phyloP scores from a whole-genome alignment of 2,888 invertebrate genomes.

The Ephialtes manifestator region DNA sequence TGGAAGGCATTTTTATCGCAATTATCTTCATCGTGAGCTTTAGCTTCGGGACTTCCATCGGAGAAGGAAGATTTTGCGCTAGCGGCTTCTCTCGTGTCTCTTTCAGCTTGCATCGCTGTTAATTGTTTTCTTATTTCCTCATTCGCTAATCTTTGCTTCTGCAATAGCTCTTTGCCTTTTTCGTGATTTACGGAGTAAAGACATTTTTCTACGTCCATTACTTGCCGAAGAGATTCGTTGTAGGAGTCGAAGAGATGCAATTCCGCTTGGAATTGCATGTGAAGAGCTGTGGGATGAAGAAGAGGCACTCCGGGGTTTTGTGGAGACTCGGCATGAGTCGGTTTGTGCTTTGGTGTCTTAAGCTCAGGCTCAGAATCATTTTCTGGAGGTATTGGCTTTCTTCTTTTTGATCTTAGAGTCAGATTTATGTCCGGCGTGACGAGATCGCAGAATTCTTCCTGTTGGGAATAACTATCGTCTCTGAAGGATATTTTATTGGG shows the following conservation, averaged over 20 bases:
- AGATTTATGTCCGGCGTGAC: constrained; percentile 83
- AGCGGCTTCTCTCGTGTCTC: constrained; percentile 37
- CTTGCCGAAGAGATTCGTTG: constrained; percentile 88
- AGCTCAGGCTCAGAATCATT: constrained; percentile 45
- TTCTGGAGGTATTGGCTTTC: constrained; percentile 68
- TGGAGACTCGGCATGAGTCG: constrained; percentile 40
- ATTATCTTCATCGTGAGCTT: constrained; percentile 1
- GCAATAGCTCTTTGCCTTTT: constrained; percentile 74
- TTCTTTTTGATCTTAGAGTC: constrained; percentile 77
- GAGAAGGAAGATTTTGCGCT: constrained; percentile 7
- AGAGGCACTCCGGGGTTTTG: constrained; percentile 39
- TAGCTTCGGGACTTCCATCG: constrained; percentile 9
- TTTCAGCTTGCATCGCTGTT: constrained; percentile 67
- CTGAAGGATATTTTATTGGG: constrained; percentile 82
- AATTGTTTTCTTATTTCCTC: constrained; percentile 75
- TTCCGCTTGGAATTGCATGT: constrained; percentile 88
- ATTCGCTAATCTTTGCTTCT: constrained; percentile 76
- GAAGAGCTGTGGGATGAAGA: constrained; percentile 87
- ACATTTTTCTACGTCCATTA: constrained; percentile 87
- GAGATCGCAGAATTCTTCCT: constrained; percentile 82
- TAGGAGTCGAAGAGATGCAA: constrained; percentile 88
- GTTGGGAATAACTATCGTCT: constrained; percentile 80
- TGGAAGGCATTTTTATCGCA: neutral
- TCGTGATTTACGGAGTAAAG: constrained; percentile 78
- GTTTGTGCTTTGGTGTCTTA: constrained; percentile 48